Evolutionary conservation across 2,888 invertebrate species (phyloP).

Genomic region (Rhogogaster chlorosoma): DNA sequence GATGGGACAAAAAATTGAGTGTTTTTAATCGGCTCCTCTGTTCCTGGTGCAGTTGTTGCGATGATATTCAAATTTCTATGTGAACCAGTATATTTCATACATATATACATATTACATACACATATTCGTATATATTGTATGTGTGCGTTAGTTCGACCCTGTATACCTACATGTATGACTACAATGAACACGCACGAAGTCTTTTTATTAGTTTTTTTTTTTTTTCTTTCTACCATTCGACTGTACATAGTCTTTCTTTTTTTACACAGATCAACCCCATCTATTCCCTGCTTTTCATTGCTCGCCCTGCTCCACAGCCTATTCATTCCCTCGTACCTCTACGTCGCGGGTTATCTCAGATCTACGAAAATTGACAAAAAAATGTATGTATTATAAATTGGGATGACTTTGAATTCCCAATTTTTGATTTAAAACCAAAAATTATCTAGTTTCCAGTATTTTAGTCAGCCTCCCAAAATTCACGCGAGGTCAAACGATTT

Average conservation of each 20-base stretch:
- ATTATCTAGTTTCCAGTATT: too few relatives aligned
- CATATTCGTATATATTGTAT: background rate
- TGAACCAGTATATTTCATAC: background rate
- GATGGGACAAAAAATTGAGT: constrained; percentile 47
- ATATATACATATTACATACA: background rate
- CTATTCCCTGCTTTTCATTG: background rate
- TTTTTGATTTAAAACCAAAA: too few relatives aligned
- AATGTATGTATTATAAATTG: too few relatives aligned
- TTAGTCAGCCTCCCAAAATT: too few relatives aligned
- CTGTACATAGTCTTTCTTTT: background rate
- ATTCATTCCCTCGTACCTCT: too few relatives aligned
- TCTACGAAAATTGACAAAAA: background rate
- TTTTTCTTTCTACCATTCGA: background rate
- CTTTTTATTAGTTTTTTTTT: constrained; percentile 3
- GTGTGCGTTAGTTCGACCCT: background rate
- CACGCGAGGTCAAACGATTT: too few relatives aligned
- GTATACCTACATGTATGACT: background rate
- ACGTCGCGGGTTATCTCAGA: background rate
- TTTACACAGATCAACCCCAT: background rate
- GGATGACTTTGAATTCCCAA: too few relatives aligned
- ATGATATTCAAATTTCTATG: constrained; percentile 47
- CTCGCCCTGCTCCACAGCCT: too few relatives aligned
- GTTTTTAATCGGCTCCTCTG: constrained; percentile 28
- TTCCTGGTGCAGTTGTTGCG: constrained; percentile 23
- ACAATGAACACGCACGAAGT: constrained; percentile 13